Evolutionary conservation across 2,113 vertebrate species (phyloP).

Genomic region (Tragelaphus scriptus): DNA sequence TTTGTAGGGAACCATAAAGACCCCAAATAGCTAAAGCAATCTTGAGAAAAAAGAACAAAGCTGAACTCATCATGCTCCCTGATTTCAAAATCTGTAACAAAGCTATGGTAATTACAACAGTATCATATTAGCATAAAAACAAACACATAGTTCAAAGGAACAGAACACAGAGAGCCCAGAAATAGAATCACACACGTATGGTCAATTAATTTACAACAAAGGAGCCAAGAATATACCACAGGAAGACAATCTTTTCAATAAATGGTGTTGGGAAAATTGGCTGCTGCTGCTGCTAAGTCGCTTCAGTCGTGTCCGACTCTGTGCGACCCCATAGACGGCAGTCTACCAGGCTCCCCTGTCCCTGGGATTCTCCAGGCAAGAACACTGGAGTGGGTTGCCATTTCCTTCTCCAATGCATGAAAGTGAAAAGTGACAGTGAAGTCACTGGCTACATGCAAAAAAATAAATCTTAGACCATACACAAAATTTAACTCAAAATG

Average conservation of each 20-base stretch:
- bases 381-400: no score
- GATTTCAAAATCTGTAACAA: background rate
- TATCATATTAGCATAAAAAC: background rate
- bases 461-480: background rate
- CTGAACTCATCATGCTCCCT: background rate
- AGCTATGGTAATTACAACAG: background rate
- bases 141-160: background rate
- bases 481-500: background rate
- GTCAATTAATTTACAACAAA: background rate
- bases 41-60: background rate
- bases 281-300: no score
- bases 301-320: no score
- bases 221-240: background rate
- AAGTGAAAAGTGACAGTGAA: no score
- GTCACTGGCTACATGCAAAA: background rate
- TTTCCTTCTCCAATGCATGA: no score
- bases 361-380: no score
- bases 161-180: background rate
- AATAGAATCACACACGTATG: background rate
- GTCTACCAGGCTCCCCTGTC: no score
- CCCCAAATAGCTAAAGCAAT: background rate
- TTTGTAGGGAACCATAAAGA: background rate
- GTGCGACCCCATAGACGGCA: no score
- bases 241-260: background rate
- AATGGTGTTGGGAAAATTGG: background rate